Conservation (phyloP, 2,888 invertebrate species). For the Cataglyphis livida region DNA sequence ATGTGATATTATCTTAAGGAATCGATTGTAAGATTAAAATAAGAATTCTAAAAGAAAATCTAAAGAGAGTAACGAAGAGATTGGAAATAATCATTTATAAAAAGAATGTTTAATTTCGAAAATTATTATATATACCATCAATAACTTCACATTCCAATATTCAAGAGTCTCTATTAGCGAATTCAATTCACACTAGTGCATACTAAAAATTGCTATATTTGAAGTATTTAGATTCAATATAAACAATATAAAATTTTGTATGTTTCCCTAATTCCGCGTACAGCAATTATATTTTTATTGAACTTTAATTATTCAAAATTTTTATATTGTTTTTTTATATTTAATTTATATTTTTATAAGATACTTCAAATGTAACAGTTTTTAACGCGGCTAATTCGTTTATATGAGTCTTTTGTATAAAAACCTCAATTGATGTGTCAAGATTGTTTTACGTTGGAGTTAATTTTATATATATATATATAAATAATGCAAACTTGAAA, state of each 20-base stretch:
- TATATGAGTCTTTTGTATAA: neutral
- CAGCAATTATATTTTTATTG: neutral
- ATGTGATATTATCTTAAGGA: constrained; percentile 45
- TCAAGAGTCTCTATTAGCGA: neutral
- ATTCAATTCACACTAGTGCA: neutral
- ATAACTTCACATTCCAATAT: constrained; percentile 24
- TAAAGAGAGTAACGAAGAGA: neutral
- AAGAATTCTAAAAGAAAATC: neutral
- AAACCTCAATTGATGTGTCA: neutral
- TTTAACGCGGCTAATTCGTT: neutral
- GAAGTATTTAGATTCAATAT: neutral
- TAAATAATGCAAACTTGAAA: constrained; percentile 15
- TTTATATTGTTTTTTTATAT: neutral
- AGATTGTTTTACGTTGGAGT: constrained; percentile 22
- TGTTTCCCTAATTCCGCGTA: neutral
- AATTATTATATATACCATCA: neutral
- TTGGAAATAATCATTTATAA: neutral
- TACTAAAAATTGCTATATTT: neutral
- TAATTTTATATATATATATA: neutral
- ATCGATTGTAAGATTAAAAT: constrained; percentile 24
- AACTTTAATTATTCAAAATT: neutral
- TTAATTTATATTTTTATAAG: no score
- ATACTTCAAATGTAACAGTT: neutral
- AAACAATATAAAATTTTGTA: neutral
- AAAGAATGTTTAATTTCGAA: constrained; percentile 6